Evolutionary conservation across 2,888 invertebrate genomes (phyloP).

Genomic region (Steinernema carpocapsae): DNA sequence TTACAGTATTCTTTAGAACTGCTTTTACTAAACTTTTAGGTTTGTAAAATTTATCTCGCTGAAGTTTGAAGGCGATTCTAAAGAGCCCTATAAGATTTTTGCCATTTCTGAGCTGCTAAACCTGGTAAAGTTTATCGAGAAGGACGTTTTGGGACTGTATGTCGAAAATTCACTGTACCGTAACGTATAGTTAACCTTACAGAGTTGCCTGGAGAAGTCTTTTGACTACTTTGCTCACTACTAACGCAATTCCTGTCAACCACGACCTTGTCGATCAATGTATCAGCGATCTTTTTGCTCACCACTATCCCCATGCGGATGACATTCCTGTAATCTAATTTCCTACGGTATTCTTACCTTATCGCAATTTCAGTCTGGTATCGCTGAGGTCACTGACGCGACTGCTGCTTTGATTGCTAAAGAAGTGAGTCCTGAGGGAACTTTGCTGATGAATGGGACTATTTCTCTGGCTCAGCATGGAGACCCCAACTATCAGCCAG

Average conservation of each 20-base stretch:
- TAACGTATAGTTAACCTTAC: background rate
- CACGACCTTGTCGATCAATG: background rate
- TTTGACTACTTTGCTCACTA: background rate
- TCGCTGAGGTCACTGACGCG: constrained; percentile 6
- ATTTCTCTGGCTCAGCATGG: constrained; percentile 8
- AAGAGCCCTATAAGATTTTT: background rate
- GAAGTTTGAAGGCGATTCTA: background rate
- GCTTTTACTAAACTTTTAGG: background rate
- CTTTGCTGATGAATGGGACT: background rate
- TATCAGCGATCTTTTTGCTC: background rate
- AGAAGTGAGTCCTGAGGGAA: background rate
- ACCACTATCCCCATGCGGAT: background rate
- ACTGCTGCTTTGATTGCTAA: background rate
- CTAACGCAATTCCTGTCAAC: background rate
- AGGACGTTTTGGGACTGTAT: constrained; percentile 2
- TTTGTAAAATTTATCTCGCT: background rate
- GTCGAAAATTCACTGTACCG: background rate
- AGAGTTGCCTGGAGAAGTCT: background rate
- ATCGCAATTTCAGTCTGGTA: background rate
- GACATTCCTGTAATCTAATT: background rate
- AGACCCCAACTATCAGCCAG: constrained; percentile 1
- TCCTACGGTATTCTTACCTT: background rate
- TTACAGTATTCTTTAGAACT: background rate
- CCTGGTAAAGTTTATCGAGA: background rate
- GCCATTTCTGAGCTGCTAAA: background rate